phyloP scores from a whole-genome alignment of 1,140 invertebrate genomes.

The Lanistes nyassanus region DNA sequence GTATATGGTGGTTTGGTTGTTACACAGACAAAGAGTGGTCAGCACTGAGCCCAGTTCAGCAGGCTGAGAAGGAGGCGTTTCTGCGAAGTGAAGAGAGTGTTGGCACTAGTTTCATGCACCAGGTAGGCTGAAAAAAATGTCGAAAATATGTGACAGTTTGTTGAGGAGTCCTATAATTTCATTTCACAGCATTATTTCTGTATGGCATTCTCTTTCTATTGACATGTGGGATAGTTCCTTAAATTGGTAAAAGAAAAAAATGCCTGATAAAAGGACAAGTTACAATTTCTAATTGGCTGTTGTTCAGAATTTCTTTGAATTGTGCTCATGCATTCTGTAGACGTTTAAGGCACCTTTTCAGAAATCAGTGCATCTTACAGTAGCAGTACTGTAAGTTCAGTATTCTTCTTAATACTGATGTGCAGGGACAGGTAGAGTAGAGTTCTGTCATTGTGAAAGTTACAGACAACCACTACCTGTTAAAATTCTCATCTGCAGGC shows the following conservation, averaged over 20 bases:
- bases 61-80: constrained; percentile 32
- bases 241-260: not conserved
- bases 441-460: not conserved
- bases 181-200: not conserved
- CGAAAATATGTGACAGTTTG: no score
- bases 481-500: constrained; percentile 22
- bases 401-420: no score
- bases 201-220: not conserved
- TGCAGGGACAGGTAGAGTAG: not conserved
- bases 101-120: constrained; percentile 32
- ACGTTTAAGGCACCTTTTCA: no score
- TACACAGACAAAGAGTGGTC: constrained; percentile 30
- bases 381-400: no score
- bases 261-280: no score
- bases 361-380: no score
- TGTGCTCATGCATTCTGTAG: no score
- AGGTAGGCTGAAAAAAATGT: constrained; percentile 18
- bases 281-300: no score
- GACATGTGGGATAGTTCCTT: not conserved
- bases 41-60: constrained; percentile 16
- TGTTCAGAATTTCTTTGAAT: no score
- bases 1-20: not conserved
- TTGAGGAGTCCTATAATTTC: no score
- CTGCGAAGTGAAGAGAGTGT: constrained; percentile 29
- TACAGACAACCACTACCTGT: no score